Evolutionary conservation across 2,113 vertebrate species (phyloP).

Genomic region (Oceanites oceanicus): DNA sequence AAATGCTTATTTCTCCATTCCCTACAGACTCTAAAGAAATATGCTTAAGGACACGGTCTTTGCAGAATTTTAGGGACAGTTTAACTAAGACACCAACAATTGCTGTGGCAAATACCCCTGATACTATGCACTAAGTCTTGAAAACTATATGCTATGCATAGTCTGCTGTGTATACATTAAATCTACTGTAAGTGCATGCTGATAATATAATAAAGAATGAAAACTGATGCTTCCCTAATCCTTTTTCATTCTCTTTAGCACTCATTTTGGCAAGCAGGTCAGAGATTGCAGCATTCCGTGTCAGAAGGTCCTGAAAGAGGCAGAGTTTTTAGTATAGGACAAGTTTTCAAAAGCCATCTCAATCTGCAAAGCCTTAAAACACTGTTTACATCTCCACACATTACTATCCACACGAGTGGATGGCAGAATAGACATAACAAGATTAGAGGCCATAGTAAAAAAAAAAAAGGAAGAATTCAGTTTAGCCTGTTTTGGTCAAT

Average conservation of each 20-base stretch:
- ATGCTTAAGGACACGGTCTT: neutral
- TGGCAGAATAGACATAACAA: neutral
- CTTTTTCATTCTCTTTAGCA: neutral
- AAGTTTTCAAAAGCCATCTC: neutral
- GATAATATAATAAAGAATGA: neutral
- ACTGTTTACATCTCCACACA: neutral
- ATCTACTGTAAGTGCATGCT: neutral
- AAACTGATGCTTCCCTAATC: neutral
- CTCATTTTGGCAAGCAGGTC: neutral
- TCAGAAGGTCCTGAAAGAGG: neutral
- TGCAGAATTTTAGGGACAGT: neutral
- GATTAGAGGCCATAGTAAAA: neutral
- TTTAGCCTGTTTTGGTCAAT: neutral
- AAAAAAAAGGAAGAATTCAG: neutral
- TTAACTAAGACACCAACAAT: slow-evolving; percentile 13
- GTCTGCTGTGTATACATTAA: neutral
- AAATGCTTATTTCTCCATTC: slow-evolving; percentile 6
- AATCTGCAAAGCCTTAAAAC: neutral
- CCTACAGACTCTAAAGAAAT: neutral
- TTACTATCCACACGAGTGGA: neutral
- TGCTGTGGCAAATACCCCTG: neutral
- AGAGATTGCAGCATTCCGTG: neutral
- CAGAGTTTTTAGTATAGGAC: neutral
- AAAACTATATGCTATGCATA: neutral
- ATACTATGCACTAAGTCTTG: neutral